Conservation (phyloP, 2,113 vertebrate genomes). For the Condylura cristata region DNA sequence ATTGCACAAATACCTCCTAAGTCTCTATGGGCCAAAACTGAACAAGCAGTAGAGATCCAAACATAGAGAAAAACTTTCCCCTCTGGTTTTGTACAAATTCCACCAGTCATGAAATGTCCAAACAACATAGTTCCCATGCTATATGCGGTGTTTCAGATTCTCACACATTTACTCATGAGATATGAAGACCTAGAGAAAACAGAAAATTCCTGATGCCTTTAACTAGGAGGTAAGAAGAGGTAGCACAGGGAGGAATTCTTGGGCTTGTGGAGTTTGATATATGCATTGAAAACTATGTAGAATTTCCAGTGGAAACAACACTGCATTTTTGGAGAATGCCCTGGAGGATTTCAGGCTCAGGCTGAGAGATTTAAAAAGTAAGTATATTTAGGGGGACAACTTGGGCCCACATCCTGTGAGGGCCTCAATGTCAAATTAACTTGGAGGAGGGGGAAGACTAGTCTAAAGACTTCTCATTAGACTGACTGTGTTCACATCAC, state of each 20-base stretch:
- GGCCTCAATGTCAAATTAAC: neutral
- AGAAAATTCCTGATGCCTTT: neutral
- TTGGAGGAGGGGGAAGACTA: neutral
- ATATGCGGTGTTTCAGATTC: neutral
- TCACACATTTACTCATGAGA: constrained; percentile 4
- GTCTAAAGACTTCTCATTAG: neutral
- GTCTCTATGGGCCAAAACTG: neutral
- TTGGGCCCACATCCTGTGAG: neutral
- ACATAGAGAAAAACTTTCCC: neutral
- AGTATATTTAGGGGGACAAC: neutral
- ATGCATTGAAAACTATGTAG: neutral
- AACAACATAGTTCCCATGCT: neutral
- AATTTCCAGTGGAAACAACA: neutral
- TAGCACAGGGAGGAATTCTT: neutral
- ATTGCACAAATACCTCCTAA: neutral
- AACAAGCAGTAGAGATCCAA: neutral
- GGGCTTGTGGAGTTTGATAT: neutral
- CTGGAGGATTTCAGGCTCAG: neutral
- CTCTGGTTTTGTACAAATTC: neutral
- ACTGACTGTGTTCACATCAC: neutral
- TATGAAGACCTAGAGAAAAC: neutral
- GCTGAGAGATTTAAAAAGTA: neutral
- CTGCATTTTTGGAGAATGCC: neutral
- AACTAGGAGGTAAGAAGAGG: neutral
- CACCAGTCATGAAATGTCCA: neutral